These are phyloP conservation scores for Elaphurus davidianus DNA, from an alignment of 2,113 vertebrate species.

Conservation along the genomic window DNA sequence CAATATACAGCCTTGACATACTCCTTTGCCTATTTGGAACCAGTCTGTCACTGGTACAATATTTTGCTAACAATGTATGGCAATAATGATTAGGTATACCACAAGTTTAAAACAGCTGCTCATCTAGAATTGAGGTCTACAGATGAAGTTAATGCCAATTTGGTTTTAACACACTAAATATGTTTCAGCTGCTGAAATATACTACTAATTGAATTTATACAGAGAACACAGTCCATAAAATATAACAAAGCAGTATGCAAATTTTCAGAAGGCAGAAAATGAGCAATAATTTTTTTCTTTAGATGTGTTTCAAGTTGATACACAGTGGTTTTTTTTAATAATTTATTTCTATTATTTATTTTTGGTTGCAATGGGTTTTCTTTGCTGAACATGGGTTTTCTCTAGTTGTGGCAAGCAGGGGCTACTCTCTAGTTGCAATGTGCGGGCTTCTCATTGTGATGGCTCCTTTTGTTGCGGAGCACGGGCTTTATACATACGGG, in stretches of 20 bases:
- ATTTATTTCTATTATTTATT: neutral
- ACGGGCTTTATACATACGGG: neutral
- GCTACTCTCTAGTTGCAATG: neutral
- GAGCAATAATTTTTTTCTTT: neutral
- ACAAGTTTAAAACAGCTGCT: constrained; percentile 34
- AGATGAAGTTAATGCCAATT: neutral
- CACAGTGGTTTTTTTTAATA: neutral
- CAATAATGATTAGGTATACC: neutral
- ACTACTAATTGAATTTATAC: neutral
- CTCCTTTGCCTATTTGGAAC: neutral
- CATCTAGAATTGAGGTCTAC: neutral
- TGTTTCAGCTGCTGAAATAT: constrained; percentile 19
- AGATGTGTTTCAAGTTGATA: accelerated
- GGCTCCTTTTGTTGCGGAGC: neutral
- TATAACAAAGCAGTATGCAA: neutral
- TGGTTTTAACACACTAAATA: constrained; percentile 33
- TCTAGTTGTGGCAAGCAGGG: neutral
- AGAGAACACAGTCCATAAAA: constrained; percentile 25
- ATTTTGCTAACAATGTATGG: neutral
- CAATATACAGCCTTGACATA: neutral
- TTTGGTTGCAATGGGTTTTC: neutral
- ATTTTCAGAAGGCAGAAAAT: constrained; percentile 15
- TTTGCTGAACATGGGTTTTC: neutral
- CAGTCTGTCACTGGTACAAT: neutral
- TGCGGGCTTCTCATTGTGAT: neutral